Conservation (phyloP, 2,113 vertebrate species). For the Phalacrocorax aristotelis region DNA sequence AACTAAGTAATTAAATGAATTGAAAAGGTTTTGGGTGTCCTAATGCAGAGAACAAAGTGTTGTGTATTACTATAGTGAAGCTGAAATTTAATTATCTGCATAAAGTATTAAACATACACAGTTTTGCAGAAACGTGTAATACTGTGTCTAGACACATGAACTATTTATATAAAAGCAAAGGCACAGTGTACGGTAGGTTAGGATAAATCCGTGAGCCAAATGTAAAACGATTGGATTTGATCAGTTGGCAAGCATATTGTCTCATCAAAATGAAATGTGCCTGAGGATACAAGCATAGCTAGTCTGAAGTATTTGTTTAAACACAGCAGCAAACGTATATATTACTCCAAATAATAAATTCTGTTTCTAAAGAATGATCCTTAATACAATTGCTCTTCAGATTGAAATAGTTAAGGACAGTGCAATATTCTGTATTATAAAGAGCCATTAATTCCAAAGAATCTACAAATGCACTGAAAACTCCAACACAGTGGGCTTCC, state of each 20-base stretch:
- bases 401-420: neutral
- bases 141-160: neutral
- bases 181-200: neutral
- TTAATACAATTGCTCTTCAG: neutral
- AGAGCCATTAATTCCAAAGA: neutral
- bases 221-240: neutral
- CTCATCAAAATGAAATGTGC: neutral
- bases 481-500: neutral
- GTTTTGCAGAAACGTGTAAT: slow-evolving; percentile 14
- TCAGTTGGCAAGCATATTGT: neutral
- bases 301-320: neutral
- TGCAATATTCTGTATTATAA: neutral
- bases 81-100: slow-evolving; percentile 1
- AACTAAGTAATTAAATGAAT: neutral
- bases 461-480: neutral
- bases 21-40: neutral
- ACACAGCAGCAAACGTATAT: neutral
- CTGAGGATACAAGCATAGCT: neutral
- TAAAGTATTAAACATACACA: neutral
- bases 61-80: neutral
- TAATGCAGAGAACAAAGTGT: neutral
- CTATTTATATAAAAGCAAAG: slow-evolving; percentile 20
- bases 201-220: neutral
- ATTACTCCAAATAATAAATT: neutral
- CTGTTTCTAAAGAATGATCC: neutral